Evolutionary conservation across 1,140 invertebrate genomes (phyloP).

Genomic region (Drosophila lacteicornis): DNA sequence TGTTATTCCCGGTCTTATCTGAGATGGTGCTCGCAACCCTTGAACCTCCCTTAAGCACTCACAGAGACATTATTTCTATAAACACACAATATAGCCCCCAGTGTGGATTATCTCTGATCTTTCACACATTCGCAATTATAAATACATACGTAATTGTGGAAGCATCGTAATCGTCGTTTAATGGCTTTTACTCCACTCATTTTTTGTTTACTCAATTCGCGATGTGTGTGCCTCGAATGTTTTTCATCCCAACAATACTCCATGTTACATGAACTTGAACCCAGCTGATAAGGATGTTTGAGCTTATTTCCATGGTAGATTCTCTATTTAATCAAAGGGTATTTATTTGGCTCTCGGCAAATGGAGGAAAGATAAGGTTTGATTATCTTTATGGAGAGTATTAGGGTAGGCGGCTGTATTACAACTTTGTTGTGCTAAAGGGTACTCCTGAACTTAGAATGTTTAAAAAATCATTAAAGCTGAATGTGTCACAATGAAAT

Average conservation of each 20-base stretch:
- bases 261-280: conserved; percentile 41
- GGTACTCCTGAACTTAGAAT: neutral
- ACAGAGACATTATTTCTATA: conserved; percentile 1
- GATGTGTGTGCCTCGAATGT: neutral
- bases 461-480: conserved; percentile 28
- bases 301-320: neutral
- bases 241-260: conserved; percentile 12
- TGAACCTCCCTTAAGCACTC: conserved; percentile 11
- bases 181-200: conserved; percentile 15
- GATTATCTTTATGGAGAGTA: conserved; percentile 16
- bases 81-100: conserved; percentile 2
- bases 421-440: neutral
- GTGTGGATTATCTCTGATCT: conserved; percentile 45
- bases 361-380: conserved; percentile 9
- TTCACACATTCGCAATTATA: conserved; percentile 34
- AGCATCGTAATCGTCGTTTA: conserved; percentile 16
- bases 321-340: neutral
- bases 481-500: conserved; percentile 7
- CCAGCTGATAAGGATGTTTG: conserved; percentile 15
- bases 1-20: conserved; percentile 8
- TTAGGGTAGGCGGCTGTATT: neutral
- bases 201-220: conserved; percentile 23
- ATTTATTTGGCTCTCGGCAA: neutral
- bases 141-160: conserved; percentile 16
- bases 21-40: neutral